Evolutionary conservation across 2,888 invertebrate genomes (phyloP).

Genomic region (Isotomurus palustris): DNA sequence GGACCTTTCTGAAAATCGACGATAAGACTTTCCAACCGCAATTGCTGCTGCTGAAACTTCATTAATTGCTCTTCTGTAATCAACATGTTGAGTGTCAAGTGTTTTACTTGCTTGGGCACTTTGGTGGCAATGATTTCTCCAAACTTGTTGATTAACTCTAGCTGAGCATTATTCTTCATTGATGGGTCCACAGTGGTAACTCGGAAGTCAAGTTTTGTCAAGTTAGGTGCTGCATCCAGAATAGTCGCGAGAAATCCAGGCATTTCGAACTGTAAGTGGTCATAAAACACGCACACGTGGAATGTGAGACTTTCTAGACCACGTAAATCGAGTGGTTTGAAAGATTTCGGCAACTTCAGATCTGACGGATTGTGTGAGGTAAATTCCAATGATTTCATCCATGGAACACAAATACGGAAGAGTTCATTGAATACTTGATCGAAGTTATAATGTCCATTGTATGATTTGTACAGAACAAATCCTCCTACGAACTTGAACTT

Average conservation of each 20-base stretch:
- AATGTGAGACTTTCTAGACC: constrained; percentile 13
- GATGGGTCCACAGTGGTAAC: constrained; percentile 13
- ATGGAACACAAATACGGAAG: constrained; percentile 10
- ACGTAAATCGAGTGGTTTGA: neutral
- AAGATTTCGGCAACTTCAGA: constrained; percentile 15
- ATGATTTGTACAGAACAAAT: constrained; percentile 20
- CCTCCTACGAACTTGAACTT: constrained; percentile 21
- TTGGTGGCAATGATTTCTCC: constrained; percentile 15
- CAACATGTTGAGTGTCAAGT: constrained; percentile 20
- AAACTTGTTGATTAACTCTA: constrained; percentile 15
- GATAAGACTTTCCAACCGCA: constrained; percentile 16
- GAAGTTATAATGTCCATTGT: constrained; percentile 8
- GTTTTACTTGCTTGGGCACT: constrained; percentile 13
- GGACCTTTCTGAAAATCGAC: constrained; percentile 19
- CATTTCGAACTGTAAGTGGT: constrained; percentile 15
- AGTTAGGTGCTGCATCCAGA: constrained; percentile 3
- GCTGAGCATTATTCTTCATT: constrained; percentile 14
- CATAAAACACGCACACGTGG: constrained; percentile 18
- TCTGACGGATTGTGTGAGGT: constrained; percentile 16
- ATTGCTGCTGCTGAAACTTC: constrained; percentile 1
- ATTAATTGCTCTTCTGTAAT: constrained; percentile 15
- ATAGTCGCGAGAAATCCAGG: constrained; percentile 8
- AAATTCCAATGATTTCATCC: constrained; percentile 16
- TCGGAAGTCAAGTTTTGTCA: constrained; percentile 11
- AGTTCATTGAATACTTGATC: constrained; percentile 18